phyloP scores from a whole-genome alignment of 2,113 vertebrate species.

The Melanotaenia duboulayi region DNA sequence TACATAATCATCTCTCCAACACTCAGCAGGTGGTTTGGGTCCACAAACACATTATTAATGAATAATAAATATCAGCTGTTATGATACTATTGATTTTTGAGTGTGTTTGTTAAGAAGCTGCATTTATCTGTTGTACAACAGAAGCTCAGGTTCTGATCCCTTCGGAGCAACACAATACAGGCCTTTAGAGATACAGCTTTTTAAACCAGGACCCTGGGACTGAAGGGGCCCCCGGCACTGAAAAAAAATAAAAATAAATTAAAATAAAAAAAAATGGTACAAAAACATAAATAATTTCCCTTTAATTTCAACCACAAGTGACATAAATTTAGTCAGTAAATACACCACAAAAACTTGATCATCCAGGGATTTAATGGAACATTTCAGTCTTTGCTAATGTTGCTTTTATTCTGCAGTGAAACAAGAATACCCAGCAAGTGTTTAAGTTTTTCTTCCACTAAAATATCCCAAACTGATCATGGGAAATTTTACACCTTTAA shows the following conservation, averaged over 20 bases:
- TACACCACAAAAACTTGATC: constrained; percentile 6
- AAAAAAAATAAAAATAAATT: too few species aligned
- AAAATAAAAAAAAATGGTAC: background rate
- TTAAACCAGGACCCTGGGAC: background rate
- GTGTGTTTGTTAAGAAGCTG: constrained; percentile 80
- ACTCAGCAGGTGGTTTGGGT: constrained; percentile 78
- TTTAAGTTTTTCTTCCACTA: background rate
- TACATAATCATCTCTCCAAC: background rate
- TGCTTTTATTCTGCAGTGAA: background rate
- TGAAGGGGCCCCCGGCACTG: background rate
- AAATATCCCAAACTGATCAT: background rate
- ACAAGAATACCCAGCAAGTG: background rate
- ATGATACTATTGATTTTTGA: constrained; percentile 85
- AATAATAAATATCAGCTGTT: constrained; percentile 85
- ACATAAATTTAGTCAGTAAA: too few species aligned
- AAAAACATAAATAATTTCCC: too few species aligned
- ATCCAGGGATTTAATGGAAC: background rate
- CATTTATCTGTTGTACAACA: constrained; percentile 75
- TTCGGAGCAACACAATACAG: constrained; percentile 43
- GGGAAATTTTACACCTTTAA: too few species aligned
- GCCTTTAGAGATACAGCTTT: constrained; percentile 11
- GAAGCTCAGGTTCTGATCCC: constrained; percentile 35
- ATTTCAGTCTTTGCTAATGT: background rate
- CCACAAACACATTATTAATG: constrained; percentile 80
- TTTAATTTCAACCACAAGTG: too few species aligned